Evolutionary conservation across 2,797 vertebrate species (phyloP).

Genomic region (Acipenser oxyrinchus): DNA sequence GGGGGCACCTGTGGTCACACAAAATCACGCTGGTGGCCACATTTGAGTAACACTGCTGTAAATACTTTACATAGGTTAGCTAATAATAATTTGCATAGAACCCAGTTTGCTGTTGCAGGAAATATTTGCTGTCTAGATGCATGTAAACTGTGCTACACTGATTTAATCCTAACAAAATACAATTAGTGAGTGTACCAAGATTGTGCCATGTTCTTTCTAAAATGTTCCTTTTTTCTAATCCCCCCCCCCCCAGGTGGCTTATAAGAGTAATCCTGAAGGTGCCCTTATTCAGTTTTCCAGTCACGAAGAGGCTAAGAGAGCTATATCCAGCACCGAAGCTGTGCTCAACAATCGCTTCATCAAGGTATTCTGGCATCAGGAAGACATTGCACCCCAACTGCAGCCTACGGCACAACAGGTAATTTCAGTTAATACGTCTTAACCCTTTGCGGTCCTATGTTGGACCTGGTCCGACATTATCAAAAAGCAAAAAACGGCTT

Average conservation of each 20-base stretch:
- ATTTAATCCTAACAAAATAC: neutral
- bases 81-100: too few relatives aligned
- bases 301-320: conserved; percentile 81
- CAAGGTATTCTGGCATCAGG: conserved; percentile 87
- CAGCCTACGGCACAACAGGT: conserved; percentile 52
- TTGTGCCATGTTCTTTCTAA: neutral
- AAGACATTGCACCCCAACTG: conserved; percentile 53
- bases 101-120: too few relatives aligned
- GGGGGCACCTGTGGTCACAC: too few relatives aligned
- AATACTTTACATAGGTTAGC: too few relatives aligned
- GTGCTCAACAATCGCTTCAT: conserved; percentile 96
- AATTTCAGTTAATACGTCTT: neutral
- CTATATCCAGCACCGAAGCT: conserved; percentile 90
- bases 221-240: too few relatives aligned
- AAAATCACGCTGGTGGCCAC: too few relatives aligned
- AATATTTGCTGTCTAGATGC: neutral
- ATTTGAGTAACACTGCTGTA: too few relatives aligned
- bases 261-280: conserved; percentile 84
- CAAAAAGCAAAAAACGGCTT: too few relatives aligned
- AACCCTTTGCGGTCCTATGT: too few relatives aligned
- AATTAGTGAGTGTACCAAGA: neutral
- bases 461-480: too few relatives aligned
- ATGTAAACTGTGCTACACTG: neutral
- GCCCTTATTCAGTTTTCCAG: conserved; percentile 91
- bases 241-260: conserved; percentile 72